These are phyloP conservation scores for Protodeltote pygarga DNA, from an alignment of 2,888 invertebrate species.

Conservation along the genomic window DNA sequence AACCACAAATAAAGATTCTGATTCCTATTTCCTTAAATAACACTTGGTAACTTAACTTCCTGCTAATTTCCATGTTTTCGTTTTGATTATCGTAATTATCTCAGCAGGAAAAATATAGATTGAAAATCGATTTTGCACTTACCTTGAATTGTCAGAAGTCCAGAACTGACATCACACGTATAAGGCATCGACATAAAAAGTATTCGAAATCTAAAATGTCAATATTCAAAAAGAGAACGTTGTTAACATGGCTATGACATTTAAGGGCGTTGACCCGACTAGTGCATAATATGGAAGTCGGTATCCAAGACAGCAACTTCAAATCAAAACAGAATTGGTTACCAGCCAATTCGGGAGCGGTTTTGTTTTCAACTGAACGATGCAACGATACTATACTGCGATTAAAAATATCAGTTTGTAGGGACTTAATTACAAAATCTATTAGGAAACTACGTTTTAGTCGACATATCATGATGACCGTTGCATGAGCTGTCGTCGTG, in stretches of 20 bases:
- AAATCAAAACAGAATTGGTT: slow-evolving; percentile 21
- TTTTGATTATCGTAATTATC: not conserved
- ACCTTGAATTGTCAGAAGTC: too few species aligned
- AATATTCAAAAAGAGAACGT: not conserved
- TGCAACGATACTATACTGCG: not conserved
- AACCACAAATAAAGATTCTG: too few species aligned
- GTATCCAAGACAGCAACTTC: slow-evolving; percentile 21
- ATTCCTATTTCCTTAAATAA: too few species aligned
- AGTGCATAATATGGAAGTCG: slow-evolving; percentile 20
- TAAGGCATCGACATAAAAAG: not conserved
- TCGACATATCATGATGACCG: too few species aligned
- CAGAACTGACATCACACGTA: too few species aligned
- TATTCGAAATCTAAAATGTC: not conserved
- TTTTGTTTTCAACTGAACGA: not conserved
- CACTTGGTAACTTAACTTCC: too few species aligned
- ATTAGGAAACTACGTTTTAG: slow-evolving; percentile 8
- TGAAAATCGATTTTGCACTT: too few species aligned
- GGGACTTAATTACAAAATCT: slow-evolving; percentile 26
- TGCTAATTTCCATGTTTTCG: too few species aligned
- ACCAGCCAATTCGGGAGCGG: slow-evolving; percentile 14
- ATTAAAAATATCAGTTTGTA: not conserved
- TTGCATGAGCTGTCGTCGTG: too few species aligned
- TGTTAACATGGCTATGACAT: slow-evolving; percentile 2
- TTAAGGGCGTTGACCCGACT: slow-evolving; percentile 40
- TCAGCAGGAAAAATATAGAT: not conserved